phyloP scores from a whole-genome alignment of 2,113 vertebrate species.

The Craseonycteris thonglongyai region DNA sequence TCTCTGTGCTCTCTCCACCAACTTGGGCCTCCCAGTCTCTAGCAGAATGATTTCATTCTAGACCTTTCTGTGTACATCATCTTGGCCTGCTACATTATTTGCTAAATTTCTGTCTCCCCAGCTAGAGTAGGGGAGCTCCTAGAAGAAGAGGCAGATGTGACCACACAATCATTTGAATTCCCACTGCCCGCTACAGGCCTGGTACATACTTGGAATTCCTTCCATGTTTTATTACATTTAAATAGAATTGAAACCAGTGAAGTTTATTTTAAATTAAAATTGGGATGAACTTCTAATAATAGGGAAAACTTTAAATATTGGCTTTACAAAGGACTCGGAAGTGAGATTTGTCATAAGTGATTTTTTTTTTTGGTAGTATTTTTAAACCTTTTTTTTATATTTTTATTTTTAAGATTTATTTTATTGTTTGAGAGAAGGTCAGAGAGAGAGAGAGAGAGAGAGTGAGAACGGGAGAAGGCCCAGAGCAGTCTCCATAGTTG shows the following conservation, averaged over 20 bases:
- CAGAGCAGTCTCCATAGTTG: no score
- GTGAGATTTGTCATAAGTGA: neutral
- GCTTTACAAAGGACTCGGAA: neutral
- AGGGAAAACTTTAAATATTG: neutral
- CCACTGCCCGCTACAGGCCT: neutral
- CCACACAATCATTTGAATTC: neutral
- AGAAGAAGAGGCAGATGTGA: neutral
- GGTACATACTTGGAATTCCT: conserved; percentile 5
- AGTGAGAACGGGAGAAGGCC: no score
- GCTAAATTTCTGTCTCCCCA: neutral
- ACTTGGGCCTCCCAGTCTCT: neutral
- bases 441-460: no score
- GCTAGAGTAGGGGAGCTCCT: neutral
- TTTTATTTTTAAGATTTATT: no score
- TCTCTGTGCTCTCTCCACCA: neutral
- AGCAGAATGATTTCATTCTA: neutral
- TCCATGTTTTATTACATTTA: neutral
- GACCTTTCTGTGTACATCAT: neutral
- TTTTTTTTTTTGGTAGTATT: neutral
- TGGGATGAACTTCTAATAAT: neutral
- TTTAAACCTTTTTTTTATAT: neutral
- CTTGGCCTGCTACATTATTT: neutral
- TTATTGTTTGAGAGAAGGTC: no score
- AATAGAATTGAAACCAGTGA: conserved; percentile 10
- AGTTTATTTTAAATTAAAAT: conserved; percentile 44